phyloP scores from a whole-genome alignment of 2,113 vertebrate genomes.

The Colius striatus region DNA sequence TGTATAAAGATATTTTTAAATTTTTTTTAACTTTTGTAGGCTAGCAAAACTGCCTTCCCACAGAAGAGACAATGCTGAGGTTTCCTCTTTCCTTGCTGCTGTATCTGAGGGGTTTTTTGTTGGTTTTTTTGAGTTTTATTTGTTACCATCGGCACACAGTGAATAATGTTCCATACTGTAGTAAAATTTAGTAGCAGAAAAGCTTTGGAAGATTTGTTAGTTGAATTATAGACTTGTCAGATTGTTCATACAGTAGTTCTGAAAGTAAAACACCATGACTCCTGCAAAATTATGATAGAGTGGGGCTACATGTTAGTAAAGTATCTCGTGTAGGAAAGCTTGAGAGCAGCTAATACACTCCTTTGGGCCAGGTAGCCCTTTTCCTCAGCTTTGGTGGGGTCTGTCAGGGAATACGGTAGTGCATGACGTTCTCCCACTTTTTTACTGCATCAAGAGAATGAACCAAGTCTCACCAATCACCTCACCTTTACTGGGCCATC shows the following conservation, averaged over 20 bases:
- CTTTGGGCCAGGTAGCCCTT: neutral
- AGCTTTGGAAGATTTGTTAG: neutral
- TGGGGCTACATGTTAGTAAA: neutral
- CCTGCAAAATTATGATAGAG: neutral
- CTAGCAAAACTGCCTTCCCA: neutral
- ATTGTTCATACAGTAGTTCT: neutral
- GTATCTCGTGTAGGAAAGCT: neutral
- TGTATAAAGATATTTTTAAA: neutral
- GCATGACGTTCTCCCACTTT: neutral
- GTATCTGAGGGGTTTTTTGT: neutral
- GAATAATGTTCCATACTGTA: neutral
- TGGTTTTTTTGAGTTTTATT: neutral
- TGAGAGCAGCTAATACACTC: neutral
- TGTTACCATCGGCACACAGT: neutral
- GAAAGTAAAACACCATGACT: neutral
- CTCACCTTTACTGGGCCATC: neutral
- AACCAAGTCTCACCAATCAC: neutral
- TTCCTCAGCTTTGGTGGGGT: neutral
- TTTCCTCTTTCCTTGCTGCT: neutral
- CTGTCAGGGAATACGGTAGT: neutral
- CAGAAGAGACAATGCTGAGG: neutral
- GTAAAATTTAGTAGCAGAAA: neutral
- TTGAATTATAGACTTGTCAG: neutral
- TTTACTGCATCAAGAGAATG: neutral
- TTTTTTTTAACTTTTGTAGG: neutral